Evolutionary conservation across 2,888 invertebrate genomes (phyloP), one percentile per base, ranked within the genome.

Genomic region (Amphipoea lucens): DNA sequence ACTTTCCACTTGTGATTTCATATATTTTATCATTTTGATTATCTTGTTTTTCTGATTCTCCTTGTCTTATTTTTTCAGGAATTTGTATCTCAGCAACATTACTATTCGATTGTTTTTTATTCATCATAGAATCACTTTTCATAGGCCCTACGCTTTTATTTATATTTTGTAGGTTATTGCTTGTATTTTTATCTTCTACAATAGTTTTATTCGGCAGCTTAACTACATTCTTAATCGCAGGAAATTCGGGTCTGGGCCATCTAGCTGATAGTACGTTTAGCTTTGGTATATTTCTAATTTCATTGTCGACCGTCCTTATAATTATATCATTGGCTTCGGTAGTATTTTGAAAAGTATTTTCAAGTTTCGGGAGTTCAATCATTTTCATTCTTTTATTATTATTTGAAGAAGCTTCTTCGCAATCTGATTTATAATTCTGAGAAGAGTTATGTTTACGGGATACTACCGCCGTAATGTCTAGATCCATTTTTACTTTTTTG

Each of bases 391-490:
- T 76, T 54, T 78, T 78, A 42, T 67, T 74, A 71, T 69, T 74
- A 71, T 69, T 73, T 57, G 54, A 65, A 23, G 29, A 40, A 72
- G 29, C 45, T 62, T 74, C 66, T 62, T 78, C 69, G 42, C 29
- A 60, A 45, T 76, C 12, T n/a, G 60, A 23, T 12, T 74, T 54
- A 40, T 63, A 17, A 69, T 76, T 77, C n/a, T 71, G 72, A 71
- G 36, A 17, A 23, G 36, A 70, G 57, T 54, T 62, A n/a, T 76
- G 79, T 78, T 88, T 79, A 63, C 74, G 76, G 63, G 90, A 88
- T 62, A 92, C 79, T 75, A 94, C 93, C 92, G 94, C 92, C 63
- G 94, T 95, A n/a, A 96, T 85, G 82, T 95, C 92, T 29, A 96
- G 83, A 86, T 96, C 93, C 72, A 97, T 86, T 90, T 93, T 93